Percentiles rank a stretch among this genome's conserved stretches.
These are phyloP conservation scores for Tortricodes alternella DNA, from an alignment of 2,888 invertebrate genomes.

Conservation along the genomic window DNA sequence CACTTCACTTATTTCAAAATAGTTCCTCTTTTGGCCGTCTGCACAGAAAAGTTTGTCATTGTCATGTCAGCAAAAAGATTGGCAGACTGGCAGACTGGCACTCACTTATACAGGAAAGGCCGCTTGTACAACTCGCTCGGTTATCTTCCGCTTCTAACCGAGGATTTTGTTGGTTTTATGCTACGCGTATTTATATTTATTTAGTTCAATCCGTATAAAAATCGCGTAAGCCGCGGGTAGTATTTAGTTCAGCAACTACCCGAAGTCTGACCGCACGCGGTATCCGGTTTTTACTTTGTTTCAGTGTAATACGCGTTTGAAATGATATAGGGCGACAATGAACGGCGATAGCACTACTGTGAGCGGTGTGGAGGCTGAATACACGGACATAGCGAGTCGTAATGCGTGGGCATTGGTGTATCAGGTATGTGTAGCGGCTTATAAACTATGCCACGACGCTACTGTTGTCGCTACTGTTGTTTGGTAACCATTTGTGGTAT, in stretches of 20 bases:
- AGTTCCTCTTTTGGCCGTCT: conserved; percentile 16
- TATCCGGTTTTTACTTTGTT: conserved; percentile 48
- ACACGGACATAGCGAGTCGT: conserved; percentile 86
- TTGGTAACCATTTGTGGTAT: conserved; percentile 26
- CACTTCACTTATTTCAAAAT: conserved; percentile 2
- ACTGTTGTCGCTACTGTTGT: conserved; percentile 23
- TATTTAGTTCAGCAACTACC: conserved; percentile 1
- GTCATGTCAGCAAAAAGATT: conserved; percentile 28
- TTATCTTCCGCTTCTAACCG: conserved; percentile 14
- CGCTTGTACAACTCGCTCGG: conserved; percentile 14
- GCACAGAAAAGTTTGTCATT: conserved; percentile 22
- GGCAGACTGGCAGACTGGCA: conserved; percentile 6
- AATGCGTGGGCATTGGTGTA: conserved; percentile 88
- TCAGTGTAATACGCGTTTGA: conserved; percentile 42
- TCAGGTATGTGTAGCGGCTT: conserved; percentile 80
- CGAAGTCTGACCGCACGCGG: conserved; percentile 39
- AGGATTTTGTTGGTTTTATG: conserved; percentile 16
- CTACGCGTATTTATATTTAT: conserved; percentile 18
- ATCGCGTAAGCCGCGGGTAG: conserved; percentile 2
- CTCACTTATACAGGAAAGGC: conserved; percentile 28
- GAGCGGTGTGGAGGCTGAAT: conserved; percentile 86
- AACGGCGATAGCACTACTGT: conserved; percentile 47
- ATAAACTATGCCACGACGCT: conserved; percentile 23
- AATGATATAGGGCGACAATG: conserved; percentile 51
- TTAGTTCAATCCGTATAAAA: conserved; percentile 5